These are phyloP conservation scores for Apogon hyalosoma DNA, from an alignment of 2,797 vertebrate species.

Conservation along the genomic window DNA sequence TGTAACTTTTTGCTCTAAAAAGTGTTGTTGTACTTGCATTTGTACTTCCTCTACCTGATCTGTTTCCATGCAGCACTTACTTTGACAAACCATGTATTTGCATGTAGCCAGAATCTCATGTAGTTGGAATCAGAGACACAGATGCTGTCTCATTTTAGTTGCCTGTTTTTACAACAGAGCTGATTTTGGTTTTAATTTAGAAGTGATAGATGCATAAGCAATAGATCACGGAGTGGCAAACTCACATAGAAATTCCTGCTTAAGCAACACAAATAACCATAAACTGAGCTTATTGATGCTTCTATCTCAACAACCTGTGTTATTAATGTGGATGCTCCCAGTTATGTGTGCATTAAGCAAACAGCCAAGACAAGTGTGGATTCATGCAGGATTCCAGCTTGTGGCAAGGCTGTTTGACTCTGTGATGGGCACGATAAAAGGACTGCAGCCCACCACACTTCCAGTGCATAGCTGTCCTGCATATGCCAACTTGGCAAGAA, in stretches of 20 bases:
- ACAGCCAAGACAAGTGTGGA: not conserved
- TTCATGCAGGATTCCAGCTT: constrained; percentile 11
- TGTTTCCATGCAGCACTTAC: constrained; percentile 26
- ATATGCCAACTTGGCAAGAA: constrained; percentile 18
- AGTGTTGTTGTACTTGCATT: constrained; percentile 25
- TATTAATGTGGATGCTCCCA: not conserved
- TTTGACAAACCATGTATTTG: constrained; percentile 39
- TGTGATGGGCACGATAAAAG: constrained; percentile 2
- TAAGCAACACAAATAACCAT: no score
- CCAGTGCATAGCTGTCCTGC: not conserved
- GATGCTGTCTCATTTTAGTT: no score
- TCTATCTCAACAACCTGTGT: not conserved
- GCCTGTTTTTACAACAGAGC: no score
- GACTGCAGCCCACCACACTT: not conserved
- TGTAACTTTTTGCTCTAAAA: not conserved
- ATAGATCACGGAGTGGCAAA: no score
- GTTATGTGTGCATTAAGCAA: constrained; percentile 16
- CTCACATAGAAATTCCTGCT: no score
- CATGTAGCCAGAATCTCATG: constrained; percentile 27
- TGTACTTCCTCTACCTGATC: constrained; percentile 9
- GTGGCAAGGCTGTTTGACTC: not conserved
- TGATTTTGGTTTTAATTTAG: no score
- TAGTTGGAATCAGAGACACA: constrained; percentile 48
- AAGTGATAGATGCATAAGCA: no score
- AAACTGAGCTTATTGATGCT: no score